A percentile compares a stretch with the other conserved stretches of the same genome.
Evolutionary conservation across 2,797 vertebrate genomes (phyloP).

Genomic region (Cynodonichthys magdalenae): DNA sequence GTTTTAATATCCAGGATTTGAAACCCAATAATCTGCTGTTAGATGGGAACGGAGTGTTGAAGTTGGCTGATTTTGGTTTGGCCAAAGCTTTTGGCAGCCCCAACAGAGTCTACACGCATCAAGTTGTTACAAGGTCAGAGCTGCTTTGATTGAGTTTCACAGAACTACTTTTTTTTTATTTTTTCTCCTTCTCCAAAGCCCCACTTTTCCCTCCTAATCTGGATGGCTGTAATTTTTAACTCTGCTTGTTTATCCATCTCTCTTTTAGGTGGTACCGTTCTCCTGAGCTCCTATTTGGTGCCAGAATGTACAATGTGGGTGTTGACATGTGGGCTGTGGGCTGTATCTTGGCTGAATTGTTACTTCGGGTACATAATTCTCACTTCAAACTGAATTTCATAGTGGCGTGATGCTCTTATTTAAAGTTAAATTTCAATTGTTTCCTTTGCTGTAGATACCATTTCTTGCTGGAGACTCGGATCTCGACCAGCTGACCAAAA

Average conservation of each 20-base stretch:
- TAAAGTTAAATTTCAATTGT: slow-evolving; percentile 14
- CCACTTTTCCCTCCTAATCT: neutral
- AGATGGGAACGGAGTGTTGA: slow-evolving; percentile 93
- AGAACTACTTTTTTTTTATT: neutral
- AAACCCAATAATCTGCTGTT: slow-evolving; percentile 97
- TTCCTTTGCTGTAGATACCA: slow-evolving; percentile 83
- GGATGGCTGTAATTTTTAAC: neutral
- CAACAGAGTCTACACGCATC: slow-evolving; percentile 95
- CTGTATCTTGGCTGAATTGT: slow-evolving; percentile 95
- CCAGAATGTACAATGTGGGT: slow-evolving; percentile 96
- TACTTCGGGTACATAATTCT: slow-evolving; percentile 85
- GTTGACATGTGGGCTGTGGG: slow-evolving; percentile 99
- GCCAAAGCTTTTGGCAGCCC: slow-evolving; percentile 98
- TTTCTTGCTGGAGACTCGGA: slow-evolving; percentile 97
- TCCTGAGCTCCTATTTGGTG: slow-evolving; percentile 94
- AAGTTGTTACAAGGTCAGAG: slow-evolving; percentile 94
- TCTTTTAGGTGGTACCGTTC: slow-evolving; percentile 92
- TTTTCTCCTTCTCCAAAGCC: neutral
- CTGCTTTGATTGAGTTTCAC: neutral
- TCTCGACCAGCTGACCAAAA: slow-evolving; percentile 95
- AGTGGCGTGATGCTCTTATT: neutral
- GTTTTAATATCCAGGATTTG: slow-evolving; percentile 84
- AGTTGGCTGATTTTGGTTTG: slow-evolving; percentile 96
- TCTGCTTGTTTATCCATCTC: slow-evolving; percentile 16
- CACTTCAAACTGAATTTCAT: slow-evolving; percentile 5